Evolutionary conservation across 2,888 invertebrate genomes (phyloP).

Genomic region (Boloria selene): DNA sequence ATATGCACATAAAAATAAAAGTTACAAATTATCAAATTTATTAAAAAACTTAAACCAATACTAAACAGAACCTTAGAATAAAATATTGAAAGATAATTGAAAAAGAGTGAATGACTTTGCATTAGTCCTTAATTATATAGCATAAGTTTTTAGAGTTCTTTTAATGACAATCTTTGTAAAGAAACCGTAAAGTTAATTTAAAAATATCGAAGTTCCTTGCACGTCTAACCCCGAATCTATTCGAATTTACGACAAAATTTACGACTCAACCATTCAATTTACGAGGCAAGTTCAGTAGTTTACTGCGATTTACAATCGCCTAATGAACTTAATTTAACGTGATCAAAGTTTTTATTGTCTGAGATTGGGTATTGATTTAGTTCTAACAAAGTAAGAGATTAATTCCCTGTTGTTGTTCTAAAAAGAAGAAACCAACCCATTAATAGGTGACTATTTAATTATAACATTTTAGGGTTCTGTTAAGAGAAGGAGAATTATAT

Average conservation of each 20-base stretch:
- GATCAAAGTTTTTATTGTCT: conserved; percentile 38
- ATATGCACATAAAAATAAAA: too few relatives aligned
- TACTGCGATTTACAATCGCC: conserved; percentile 42
- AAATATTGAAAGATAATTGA: background rate
- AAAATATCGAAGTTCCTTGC: conserved; percentile 29
- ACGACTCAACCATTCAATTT: conserved; percentile 35
- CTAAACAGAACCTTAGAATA: too few relatives aligned
- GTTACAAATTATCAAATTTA: too few relatives aligned
- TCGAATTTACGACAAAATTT: conserved; percentile 35
- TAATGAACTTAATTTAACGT: conserved; percentile 40
- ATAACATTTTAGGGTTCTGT: background rate
- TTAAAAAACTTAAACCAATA: too few relatives aligned
- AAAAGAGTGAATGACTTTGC: background rate
- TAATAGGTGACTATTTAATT: conserved; percentile 2
- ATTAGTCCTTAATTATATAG: background rate
- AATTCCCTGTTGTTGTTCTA: conserved; percentile 8
- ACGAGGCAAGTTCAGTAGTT: conserved; percentile 39
- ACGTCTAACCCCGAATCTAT: conserved; percentile 29
- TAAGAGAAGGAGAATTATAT: background rate
- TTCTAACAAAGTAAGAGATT: conserved; percentile 23
- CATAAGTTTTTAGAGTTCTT: background rate
- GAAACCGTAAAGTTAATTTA: conserved; percentile 22
- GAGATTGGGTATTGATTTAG: conserved; percentile 27
- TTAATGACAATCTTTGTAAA: background rate
- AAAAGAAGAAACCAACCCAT: background rate